phyloP scores from a whole-genome alignment of 1,140 invertebrate species.

The Brachionus koreanus region DNA sequence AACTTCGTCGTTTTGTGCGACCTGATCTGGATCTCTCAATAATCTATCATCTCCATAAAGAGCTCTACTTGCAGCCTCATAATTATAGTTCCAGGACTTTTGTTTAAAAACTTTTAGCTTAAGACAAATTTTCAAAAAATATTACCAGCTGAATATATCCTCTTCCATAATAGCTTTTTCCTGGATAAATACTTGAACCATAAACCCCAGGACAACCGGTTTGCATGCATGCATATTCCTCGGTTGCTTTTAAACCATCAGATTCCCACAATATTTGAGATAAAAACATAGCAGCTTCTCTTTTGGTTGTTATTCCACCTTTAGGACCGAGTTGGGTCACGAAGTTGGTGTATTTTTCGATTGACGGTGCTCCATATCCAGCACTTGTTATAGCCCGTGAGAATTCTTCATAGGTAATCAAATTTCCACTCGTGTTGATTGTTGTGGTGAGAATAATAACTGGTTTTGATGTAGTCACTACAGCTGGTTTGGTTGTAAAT shows the following conservation, averaged over 20 bases:
- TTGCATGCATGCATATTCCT: constrained; percentile 29
- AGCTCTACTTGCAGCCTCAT: constrained; percentile 34
- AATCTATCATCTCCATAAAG: constrained; percentile 40
- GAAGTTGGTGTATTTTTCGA: constrained; percentile 28
- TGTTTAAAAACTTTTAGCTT: background rate
- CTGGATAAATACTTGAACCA: background rate
- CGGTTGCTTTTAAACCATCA: constrained; percentile 19
- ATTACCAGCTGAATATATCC: constrained; percentile 42
- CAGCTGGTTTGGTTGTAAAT: background rate
- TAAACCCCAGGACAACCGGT: background rate
- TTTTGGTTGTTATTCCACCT: constrained; percentile 36
- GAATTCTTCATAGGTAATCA: constrained; percentile 9
- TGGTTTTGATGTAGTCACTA: background rate
- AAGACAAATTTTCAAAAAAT: background rate
- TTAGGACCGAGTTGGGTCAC: constrained; percentile 19
- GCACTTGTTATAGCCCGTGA: background rate
- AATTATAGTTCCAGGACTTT: constrained; percentile 36
- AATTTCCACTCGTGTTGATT: background rate
- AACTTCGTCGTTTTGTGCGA: constrained; percentile 44
- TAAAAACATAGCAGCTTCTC: constrained; percentile 45
- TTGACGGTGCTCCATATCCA: constrained; percentile 10
- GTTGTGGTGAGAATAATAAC: background rate
- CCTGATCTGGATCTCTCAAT: constrained; percentile 46
- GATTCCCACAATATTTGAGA: constrained; percentile 43
- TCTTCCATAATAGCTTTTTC: constrained; percentile 40